A percentile compares a stretch with the other conserved stretches of the same genome.
Conservation (phyloP, 1,140 invertebrate species). For the Nasonia longicornis region DNA sequence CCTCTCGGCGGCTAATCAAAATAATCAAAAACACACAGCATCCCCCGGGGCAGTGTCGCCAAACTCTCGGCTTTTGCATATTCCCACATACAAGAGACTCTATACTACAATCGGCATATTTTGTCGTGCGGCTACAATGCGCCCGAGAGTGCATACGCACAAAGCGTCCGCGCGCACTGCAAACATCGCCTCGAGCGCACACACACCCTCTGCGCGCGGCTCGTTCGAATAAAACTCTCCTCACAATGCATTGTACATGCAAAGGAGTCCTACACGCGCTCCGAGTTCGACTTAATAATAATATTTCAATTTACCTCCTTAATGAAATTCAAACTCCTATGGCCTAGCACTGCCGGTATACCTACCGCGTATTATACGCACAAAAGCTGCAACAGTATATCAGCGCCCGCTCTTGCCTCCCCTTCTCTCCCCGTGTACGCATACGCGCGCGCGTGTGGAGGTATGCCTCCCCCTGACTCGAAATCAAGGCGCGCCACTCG, state of each 20-base stretch:
- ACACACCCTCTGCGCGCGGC: neutral
- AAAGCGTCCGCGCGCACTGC: neutral
- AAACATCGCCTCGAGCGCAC: slow-evolving; percentile 10
- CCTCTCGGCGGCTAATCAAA: neutral
- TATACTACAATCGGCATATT: slow-evolving; percentile 7
- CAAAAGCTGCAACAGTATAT: neutral
- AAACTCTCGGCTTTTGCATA: neutral
- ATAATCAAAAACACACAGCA: neutral
- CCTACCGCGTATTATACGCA: neutral
- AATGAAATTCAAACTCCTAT: slow-evolving; percentile 39
- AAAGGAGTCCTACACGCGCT: neutral
- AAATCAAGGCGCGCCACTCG: slow-evolving; percentile 58
- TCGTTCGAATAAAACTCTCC: neutral
- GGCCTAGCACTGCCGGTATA: neutral
- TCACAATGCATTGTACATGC: neutral
- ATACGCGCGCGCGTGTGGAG: neutral
- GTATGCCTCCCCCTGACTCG: slow-evolving; percentile 33
- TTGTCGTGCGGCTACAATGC: slow-evolving; percentile 2
- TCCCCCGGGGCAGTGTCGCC: too few species aligned
- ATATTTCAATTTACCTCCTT: slow-evolving; percentile 33
- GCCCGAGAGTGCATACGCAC: slow-evolving; percentile 2
- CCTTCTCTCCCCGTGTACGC: neutral
- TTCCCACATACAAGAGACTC: slow-evolving; percentile 1
- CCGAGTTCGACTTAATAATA: slow-evolving; percentile 37
- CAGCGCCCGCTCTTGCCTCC: neutral